Evolutionary conservation across 2,797 vertebrate genomes (phyloP), one percentile per base, ranked within the genome.

Genomic region (Perodicticus potto): DNA sequence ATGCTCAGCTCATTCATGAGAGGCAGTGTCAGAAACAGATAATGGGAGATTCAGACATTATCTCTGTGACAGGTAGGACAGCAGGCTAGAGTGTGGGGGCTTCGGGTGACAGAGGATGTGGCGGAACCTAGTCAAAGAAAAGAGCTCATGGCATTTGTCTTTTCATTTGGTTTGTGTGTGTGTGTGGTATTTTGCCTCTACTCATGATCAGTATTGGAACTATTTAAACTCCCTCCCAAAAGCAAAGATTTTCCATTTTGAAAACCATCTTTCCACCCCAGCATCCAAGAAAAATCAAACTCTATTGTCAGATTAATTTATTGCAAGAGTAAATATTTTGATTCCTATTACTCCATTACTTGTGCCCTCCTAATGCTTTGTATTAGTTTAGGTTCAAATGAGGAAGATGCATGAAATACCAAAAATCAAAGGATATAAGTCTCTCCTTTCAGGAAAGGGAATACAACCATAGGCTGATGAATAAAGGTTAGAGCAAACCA

Each of bases 361-460:
- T 88, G 3, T 4, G 2, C 37, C n/a, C 37, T 94, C 29, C 65
- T 80, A 59, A 65, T 29, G 23, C n/a, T 94, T 69, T 29, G n/a
- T 90, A 69, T 76, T 83, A 40, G 82, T 88, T 72, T 92, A 49
- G 59, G 59, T 74, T 40, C 49, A 81, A 91, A 91, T 57, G 37
- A 80, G 83, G 55, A 45, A 32, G 40, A 63, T 29, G 59, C 32
- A 67, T 49, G 13, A 76, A 86, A 81, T 49, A 12, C n/a, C 40
- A 76, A 23, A 70, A 37, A 27, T 7, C 10, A 14, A 37, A 53
- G 49, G 83, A 63, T 11, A 53, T 9, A 74, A 89, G 25, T 6
- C 67, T 70, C 70, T 94, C n/a, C 9, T 83, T 86, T 80, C 22
- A 69, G 1, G 7, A 86, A 87, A 34, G 22, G 57, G 16, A 85